Evolutionary conservation across 2,888 invertebrate genomes (phyloP).

Genomic region (Yponomeuta sedellus): DNA sequence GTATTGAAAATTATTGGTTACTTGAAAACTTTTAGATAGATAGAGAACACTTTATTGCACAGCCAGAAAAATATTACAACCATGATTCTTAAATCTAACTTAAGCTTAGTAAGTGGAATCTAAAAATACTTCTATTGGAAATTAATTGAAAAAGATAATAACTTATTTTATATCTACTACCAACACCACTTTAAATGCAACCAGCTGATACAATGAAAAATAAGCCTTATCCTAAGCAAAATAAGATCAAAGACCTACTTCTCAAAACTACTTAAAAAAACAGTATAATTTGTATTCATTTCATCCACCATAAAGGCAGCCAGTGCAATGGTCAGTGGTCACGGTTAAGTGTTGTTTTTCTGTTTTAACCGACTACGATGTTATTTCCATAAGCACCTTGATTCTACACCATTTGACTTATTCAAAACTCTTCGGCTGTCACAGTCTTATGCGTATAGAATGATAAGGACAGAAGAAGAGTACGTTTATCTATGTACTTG

Average conservation of each 20-base stretch:
- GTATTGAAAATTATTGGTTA: too few relatives aligned
- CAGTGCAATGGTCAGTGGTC: conserved; percentile 2
- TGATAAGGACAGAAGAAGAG: background rate
- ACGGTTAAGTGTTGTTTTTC: background rate
- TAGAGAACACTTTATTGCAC: too few relatives aligned
- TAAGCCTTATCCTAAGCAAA: background rate
- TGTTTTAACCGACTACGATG: background rate
- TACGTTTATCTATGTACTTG: background rate
- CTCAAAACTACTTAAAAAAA: background rate
- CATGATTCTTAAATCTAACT: too few relatives aligned
- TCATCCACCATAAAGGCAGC: background rate
- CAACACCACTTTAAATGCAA: background rate
- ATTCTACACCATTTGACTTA: background rate
- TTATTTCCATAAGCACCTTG: background rate
- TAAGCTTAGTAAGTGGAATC: too few relatives aligned
- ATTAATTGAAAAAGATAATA: too few relatives aligned
- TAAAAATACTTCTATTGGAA: too few relatives aligned
- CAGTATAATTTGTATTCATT: background rate
- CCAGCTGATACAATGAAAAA: background rate
- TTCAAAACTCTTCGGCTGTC: background rate
- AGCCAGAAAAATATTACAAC: too few relatives aligned
- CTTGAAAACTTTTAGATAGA: too few relatives aligned
- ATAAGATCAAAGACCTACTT: background rate
- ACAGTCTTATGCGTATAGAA: background rate
- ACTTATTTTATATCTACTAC: too few relatives aligned